These are phyloP conservation scores for Pygocentrus nattereri DNA, from an alignment of 2,797 vertebrate species.

Conservation along the genomic window DNA sequence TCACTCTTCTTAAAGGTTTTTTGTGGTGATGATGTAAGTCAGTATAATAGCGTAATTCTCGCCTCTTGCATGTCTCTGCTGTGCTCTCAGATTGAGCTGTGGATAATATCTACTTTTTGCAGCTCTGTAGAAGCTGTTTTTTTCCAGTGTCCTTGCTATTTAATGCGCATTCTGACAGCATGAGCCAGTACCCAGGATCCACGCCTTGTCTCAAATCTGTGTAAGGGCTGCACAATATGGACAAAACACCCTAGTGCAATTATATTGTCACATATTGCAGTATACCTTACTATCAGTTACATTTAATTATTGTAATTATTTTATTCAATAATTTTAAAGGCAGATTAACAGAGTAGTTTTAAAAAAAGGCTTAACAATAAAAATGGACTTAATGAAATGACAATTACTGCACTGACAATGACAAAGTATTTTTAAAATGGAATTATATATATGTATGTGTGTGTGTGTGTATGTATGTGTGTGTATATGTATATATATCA, in stretches of 20 bases:
- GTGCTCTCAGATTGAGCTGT: neutral
- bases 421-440: no score
- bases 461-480: no score
- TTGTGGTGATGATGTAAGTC: neutral
- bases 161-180: neutral
- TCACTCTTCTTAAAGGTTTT: neutral
- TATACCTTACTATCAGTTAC: neutral
- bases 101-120: neutral
- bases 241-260: neutral
- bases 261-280: neutral
- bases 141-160: conserved; percentile 14
- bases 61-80: neutral
- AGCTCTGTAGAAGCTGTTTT: neutral
- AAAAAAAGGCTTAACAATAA: no score
- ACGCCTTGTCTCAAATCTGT: neutral
- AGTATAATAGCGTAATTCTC: neutral
- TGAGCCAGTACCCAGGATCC: conserved; percentile 6
- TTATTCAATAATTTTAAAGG: no score
- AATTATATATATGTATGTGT: no score
- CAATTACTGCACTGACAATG: no score
- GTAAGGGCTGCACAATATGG: neutral
- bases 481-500: no score
- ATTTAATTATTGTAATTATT: no score
- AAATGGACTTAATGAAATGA: no score
- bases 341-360: no score